Conservation (phyloP, 2,888 invertebrate species). For the Automeris io region DNA sequence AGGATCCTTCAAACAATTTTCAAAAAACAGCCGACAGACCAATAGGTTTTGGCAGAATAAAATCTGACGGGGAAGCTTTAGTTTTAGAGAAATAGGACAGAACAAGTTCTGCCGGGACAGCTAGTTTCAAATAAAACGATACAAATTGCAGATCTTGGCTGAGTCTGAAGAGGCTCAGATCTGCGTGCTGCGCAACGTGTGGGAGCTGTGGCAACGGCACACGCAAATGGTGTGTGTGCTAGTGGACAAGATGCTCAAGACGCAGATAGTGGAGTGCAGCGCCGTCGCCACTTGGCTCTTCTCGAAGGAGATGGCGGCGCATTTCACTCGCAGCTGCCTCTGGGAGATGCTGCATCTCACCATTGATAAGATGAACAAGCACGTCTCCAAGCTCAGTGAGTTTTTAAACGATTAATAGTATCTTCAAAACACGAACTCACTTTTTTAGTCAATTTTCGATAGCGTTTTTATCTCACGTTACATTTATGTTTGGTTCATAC, state of each 20-base stretch:
- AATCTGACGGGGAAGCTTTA: no score
- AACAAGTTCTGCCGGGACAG: no score
- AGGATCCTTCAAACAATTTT: no score
- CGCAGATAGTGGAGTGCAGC: conserved; percentile 97
- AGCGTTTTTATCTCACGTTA: no score
- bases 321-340: conserved; percentile 94
- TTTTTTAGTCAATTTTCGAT: no score
- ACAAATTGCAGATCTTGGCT: conserved; percentile 86
- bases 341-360: conserved; percentile 98
- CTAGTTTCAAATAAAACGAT: no score
- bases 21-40: no score
- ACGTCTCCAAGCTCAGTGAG: conserved; percentile 88
- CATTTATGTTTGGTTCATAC: no score
- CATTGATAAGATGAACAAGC: conserved; percentile 97
- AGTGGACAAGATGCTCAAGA: conserved; percentile 97
- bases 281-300: conserved; percentile 99
- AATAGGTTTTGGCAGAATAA: no score
- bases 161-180: conserved; percentile 97
- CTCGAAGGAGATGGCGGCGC: conserved; percentile 90
- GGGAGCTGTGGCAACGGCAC: conserved; percentile 96
- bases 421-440: no score
- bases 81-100: no score
- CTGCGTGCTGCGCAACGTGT: conserved; percentile 93
- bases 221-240: conserved; percentile 98
- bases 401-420: no score